Evolutionary conservation across 2,797 vertebrate species (phyloP), one percentile per base, ranked within the genome.

Genomic region (Sphaeramia orbicularis): DNA sequence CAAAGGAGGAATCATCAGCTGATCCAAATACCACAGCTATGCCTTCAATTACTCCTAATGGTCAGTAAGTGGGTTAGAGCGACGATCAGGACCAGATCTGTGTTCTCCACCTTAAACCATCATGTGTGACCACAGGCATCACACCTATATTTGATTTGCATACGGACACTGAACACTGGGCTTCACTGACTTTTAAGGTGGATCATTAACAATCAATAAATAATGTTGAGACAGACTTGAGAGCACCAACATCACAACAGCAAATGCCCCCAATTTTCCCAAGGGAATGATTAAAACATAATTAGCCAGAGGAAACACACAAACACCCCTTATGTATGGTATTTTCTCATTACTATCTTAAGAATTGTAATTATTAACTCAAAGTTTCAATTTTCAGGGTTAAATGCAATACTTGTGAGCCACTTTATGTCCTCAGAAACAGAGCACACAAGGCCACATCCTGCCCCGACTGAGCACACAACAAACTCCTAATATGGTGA

Each of bases 401-500:
- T 12, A 37, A 53, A 44, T 43, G 6, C 65, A 66, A 11, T 14
- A n/a, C n/a, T 32, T 53, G 42, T 10, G 15, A 40, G 21, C 6
- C 15, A 48, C 19, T 18, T 14, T 19, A 47, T 3, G 0, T 10
- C 4, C 50, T 59, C 14, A 3, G 32, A 32, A 40, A 36, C 42
- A 47, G 65, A 35, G 30, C 15, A 49, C 27, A 57, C 62, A 74
- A 78, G 67, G 83, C 90, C 89, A 93, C 94, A 93, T 94, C 94
- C 94, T 92, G 93, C 87, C 59, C 38, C 45, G 59, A 35, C 77
- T 70, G 72, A 78, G 70, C 65, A 55, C 74, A 86, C 76, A 91
- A 83, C 75, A 32, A 89, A 85, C 83, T 92, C 94, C 94, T 91
- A 93, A 94, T 94, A 95, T 91, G 94, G 94, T 89, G 85, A 95